Conservation (phyloP, 1,140 invertebrate genomes). For the Dysdera silvatica region DNA sequence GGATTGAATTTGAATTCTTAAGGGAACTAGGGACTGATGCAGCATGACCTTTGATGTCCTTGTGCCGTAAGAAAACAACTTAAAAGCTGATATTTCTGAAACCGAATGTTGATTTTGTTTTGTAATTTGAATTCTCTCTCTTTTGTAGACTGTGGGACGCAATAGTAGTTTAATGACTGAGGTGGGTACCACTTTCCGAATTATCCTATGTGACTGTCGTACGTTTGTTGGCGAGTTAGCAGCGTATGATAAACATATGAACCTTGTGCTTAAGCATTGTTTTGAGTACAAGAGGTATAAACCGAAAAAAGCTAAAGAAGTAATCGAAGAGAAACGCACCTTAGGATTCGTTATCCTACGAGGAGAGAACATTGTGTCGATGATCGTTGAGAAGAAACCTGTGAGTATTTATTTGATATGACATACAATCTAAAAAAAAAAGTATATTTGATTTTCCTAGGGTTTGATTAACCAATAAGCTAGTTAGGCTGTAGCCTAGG, state of each 20-base stretch:
- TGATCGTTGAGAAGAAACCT: constrained; percentile 1
- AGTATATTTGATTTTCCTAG: too few species aligned
- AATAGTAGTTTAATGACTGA: background rate
- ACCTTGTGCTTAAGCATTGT: constrained; percentile 4
- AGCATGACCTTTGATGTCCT: too few species aligned
- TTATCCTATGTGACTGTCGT: constrained; percentile 4
- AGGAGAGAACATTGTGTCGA: constrained; percentile 9
- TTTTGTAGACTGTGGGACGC: constrained; percentile 8
- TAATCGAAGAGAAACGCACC: background rate
- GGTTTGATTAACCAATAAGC: too few species aligned
- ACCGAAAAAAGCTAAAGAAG: background rate
- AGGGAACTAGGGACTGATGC: too few species aligned
- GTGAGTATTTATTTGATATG: too few species aligned
- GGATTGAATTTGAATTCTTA: too few species aligned
- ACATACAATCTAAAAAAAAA: too few species aligned
- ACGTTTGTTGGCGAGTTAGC: constrained; percentile 10
- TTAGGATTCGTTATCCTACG: background rate
- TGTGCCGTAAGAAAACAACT: too few species aligned
- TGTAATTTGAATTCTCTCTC: too few species aligned
- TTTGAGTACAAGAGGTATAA: constrained; percentile 16
- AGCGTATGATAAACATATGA: constrained; percentile 10
- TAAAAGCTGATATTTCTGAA: too few species aligned
- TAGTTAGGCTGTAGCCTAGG: too few species aligned
- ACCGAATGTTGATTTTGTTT: too few species aligned
- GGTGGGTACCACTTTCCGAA: background rate